A percentile compares a stretch with the other conserved stretches of the same genome.
Conservation (phyloP, 1,140 invertebrate genomes). For the Penaeus indicus region DNA sequence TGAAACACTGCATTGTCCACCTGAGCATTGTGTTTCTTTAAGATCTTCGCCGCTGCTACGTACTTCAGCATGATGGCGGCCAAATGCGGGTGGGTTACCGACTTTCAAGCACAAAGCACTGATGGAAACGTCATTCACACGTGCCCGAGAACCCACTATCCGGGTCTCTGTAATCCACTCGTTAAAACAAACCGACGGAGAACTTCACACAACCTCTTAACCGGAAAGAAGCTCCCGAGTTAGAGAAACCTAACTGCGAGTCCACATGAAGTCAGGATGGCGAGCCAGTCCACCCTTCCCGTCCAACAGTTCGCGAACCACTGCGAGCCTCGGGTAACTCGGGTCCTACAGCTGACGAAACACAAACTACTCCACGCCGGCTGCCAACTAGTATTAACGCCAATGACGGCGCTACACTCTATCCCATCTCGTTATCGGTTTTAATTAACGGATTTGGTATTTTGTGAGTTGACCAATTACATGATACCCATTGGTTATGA, state of each 20-base stretch:
- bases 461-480: too few species aligned
- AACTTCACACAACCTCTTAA: not conserved
- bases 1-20: conserved; percentile 74
- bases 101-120: not conserved
- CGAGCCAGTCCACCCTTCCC: not conserved
- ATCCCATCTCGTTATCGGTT: too few species aligned
- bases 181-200: not conserved
- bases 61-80: conserved; percentile 66
- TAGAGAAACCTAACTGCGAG: not conserved
- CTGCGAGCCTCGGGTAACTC: conserved; percentile 2
- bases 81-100: not conserved
- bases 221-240: not conserved
- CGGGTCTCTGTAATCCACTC: too few species aligned
- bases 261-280: not conserved
- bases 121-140: too few species aligned
- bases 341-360: too few species aligned
- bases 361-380: too few species aligned
- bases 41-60: conserved; percentile 62
- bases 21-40: conserved; percentile 67
- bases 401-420: too few species aligned
- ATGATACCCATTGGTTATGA: too few species aligned
- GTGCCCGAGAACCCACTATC: too few species aligned
- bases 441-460: too few species aligned
- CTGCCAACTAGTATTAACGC: too few species aligned
- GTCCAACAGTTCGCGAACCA: conserved; percentile 14